Base-by-base conservation (phyloP, 2,888 invertebrate genomes). In the Clanis bilineata region DNA sequence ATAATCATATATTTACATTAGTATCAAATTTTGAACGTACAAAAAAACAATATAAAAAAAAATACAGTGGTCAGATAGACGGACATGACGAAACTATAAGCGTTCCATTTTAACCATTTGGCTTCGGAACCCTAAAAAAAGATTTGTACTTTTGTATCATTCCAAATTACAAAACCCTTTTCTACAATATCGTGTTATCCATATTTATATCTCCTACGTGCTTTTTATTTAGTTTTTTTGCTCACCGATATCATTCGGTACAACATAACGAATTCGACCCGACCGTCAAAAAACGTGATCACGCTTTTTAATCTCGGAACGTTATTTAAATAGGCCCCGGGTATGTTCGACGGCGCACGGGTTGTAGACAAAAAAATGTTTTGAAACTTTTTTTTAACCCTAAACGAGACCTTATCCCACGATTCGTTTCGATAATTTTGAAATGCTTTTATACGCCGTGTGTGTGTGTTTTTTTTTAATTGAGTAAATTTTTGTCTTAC, bases 351-450 rank as follows among this genome's bases (percentile, higher is more conserved):
- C 51, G 22, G 10, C 36, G 18, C 41, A 51, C 32, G 32, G 15
- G 51, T 51, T 25, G 28, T 51, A 32, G 51, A 51, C 51, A 51
- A 51, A 51, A 44, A 51, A 51, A 51, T 51, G 32, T 21, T 51
- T 51, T 32, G 32, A 32, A 51, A 51, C 32, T 32, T 51, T 51
- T 47, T 44, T 51, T 51, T 28, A 15, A 51, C 10, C 51, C 51
- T 51, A 51, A 51, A 51, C 51, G 51, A 51, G 28, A 28, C 21
- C 10, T 32, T 32, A 32, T 32, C 51, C 51, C 28, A 32, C 32
- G 51, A 51, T 51, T 51, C 51, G 51, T 51, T 51, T 28, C 51
- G 51, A 51, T 51, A 51, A 51, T 51, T 51, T 51, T 32, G 18
- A 18, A 51, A 51, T 51, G 51, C 51, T 51, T 51, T 51, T 28